Base-by-base conservation (phyloP, 2,113 vertebrate genomes). In the Rhinoderma darwinii region DNA sequence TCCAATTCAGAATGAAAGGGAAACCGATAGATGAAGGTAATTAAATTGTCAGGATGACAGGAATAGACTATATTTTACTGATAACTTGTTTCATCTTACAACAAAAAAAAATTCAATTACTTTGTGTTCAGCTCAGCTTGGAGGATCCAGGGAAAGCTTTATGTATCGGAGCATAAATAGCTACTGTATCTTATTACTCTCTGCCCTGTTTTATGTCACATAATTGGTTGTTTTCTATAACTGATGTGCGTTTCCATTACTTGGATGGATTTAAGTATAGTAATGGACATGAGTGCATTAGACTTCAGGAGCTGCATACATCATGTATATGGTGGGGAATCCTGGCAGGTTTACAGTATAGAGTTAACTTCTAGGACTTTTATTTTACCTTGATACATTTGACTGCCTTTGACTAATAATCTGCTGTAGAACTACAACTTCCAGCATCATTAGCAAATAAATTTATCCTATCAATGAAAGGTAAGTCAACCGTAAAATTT, bases 1-100 rank as follows among this genome's bases (percentile, higher is more conserved):
- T 84, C 70, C 50, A 84, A 75, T 75, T 84, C 83, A 51, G 25
- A 86, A 86, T 79, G 27, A 70, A 86, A 86, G 56, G 47, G 63
- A 86, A 86, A 41, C 76, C 50, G 61, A 85, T 70, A 80, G 75
- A 88, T 88, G 75, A 84, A 78, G 63, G 63, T 56, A 79, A 88
- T 77, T 74, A 88, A 73, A 80, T 61, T 80, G 59, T 80, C 75
- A 80, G 59, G 72, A 30, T 84, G 82, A 47, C 66, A 54, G 30
- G 37, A 17, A 73, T 80, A 61, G 66, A 59, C 82, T 88, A 84
- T 80, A 83, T 84, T 79, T 84, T 88, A 80, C 75, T 79, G 61
- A 84, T 84, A 83, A 73, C 20, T 43, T 88, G 61, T 84, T 79
- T 86, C 74, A 86, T 86, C 84, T 59, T 44, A 61, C 74, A 77